Evolutionary conservation across 2,113 vertebrate genomes (phyloP), one percentile per base, ranked within the genome.

Genomic region (Cyanistes caeruleus): DNA sequence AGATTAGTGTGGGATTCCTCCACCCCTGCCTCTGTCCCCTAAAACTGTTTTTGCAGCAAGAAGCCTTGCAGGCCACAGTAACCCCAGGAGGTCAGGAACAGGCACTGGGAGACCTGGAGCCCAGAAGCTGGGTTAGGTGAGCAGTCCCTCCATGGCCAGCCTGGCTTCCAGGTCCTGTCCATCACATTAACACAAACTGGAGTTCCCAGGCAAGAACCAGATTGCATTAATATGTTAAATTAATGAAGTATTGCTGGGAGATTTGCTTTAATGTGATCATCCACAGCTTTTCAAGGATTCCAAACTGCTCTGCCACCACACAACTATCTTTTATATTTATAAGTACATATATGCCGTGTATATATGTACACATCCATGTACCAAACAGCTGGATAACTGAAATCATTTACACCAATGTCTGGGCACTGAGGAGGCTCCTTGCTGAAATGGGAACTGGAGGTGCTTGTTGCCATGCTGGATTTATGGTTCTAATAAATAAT

Each of bases 41-140:
- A 20, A 35, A 68, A 10, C 1, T 8, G 33, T 1, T 25, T 41
- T 44, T 49, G 51, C 51, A 77, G 62, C 27, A 27, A 1, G 60
- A 30, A 49, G 49, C 55, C 5, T 9, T 3, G 21, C 21, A 25
- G 63, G 35, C 22, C 0, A 0, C 21, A 3, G 19, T 2, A 7
- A 73, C 15, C 39, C 2, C 0, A 5, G 33, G 17, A 15, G 25
- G 39, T 22, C 0, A 0, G 73, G 41, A 53, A n/a, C 27, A 24
- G 43, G 33, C 6, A 1, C 11, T 27, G 64, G 64, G 63, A 41
- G 21, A 4, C 9, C 1, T 2, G 1, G 20, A 59, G 44, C 31
- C 22, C 2, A 1, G 37, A 7, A 28, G 30, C 41, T 25, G 77
- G 9, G 16, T 33, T 3, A 1, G 12, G 16, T 3, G 33, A 43